Evolutionary conservation across 1,140 invertebrate genomes (phyloP).

Genomic region (Cydia fagiglandana): DNA sequence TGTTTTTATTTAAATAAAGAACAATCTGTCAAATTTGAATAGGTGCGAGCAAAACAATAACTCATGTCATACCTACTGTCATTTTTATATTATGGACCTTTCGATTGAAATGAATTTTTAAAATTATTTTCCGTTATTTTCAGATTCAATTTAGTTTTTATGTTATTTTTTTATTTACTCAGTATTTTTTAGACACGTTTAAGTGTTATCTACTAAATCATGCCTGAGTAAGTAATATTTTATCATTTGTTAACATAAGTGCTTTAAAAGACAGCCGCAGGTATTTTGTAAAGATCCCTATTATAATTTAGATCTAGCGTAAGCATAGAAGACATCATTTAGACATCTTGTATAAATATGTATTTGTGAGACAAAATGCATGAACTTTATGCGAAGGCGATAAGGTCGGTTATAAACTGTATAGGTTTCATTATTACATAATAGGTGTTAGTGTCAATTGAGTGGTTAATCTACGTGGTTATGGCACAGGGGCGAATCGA

Average conservation of each 20-base stretch:
- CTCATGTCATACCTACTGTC: constrained; percentile 48
- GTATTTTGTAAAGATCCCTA: background rate
- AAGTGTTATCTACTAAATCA: constrained; percentile 53
- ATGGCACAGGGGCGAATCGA: background rate
- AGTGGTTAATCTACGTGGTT: constrained; percentile 4
- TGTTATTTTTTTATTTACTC: constrained; percentile 55
- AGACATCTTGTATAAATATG: too few relatives aligned
- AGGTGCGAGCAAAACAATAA: constrained; percentile 28
- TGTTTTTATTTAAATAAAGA: constrained; percentile 21
- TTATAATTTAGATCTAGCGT: too few relatives aligned
- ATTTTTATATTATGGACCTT: constrained; percentile 58
- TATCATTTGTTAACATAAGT: constrained; percentile 1
- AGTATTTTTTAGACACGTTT: constrained; percentile 45
- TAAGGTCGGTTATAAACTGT: too few relatives aligned
- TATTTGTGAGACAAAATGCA: too few relatives aligned
- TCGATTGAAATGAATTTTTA: constrained; percentile 68
- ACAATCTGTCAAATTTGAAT: background rate
- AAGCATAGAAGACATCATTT: too few relatives aligned
- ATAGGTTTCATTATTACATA: background rate
- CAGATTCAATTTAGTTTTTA: constrained; percentile 65
- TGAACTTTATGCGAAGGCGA: too few relatives aligned
- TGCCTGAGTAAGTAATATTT: constrained; percentile 65
- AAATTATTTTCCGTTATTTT: constrained; percentile 65
- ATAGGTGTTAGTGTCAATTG: background rate
- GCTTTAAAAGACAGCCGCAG: background rate